Evolutionary conservation across 2,888 invertebrate genomes (phyloP), one percentile per base, ranked within the genome.

Genomic region (Netelia melanura): DNA sequence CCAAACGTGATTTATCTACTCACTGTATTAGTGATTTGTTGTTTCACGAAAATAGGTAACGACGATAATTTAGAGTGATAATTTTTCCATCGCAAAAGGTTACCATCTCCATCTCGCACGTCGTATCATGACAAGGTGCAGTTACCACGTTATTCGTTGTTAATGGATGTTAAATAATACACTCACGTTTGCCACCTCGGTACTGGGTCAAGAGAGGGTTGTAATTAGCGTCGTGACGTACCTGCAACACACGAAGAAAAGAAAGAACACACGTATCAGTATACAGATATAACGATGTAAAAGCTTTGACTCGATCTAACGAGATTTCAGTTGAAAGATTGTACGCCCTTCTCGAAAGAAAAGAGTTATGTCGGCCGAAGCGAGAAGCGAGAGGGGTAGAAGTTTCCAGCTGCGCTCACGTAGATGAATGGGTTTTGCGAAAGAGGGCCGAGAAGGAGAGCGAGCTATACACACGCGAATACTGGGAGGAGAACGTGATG

Each of bases 221-320:
- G 30, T 43, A 65, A 58, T 61, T 23, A 67, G 11, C 25, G 23
- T 44, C 6, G 48, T 44, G 64, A 82, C 86, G 54, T 88, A 88
- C 88, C 85, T 86, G 83, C 21, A 88, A 87, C 81, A 80, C 10
- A 74, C 43, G 81, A 30, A 85, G 62, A 64, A 70, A 52, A 58
- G 68, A 25, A 56, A 61, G 43, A 72, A 67, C 44, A 71, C 61
- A 58, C 43, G 74, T 74, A 79, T 82, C 25, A 78, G 61, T 38
- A 71, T 25, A 79, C 25, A 68, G 25, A 65, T 65, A 58, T 2
- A 72, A 43, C 48, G 62, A 5, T 38, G 48, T 61, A 21, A 52
- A 74, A 72, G 62, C 76, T 70, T 64, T 44, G 52, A 44, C 54
- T 48, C 48, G 54, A 70, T 72, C 52, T 67, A 72, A 77, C 52